These are phyloP conservation scores for Acronicta aceris DNA, from an alignment of 2,888 invertebrate genomes.

Conservation along the genomic window DNA sequence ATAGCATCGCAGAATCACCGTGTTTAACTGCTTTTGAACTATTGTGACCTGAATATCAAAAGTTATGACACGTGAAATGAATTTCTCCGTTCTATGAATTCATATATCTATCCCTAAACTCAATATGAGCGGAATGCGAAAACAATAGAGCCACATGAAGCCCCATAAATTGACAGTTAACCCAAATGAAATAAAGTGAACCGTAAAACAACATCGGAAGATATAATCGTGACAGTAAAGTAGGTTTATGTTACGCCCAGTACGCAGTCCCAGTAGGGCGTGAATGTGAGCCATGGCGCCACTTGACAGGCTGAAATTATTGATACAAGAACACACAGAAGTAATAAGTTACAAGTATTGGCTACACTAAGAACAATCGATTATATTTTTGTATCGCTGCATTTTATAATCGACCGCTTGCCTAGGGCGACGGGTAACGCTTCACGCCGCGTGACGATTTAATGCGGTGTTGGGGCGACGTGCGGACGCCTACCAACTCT, in stretches of 20 bases:
- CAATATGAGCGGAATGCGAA: conserved; percentile 25
- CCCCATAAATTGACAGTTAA: conserved; percentile 45
- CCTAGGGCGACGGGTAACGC: conserved; percentile 8
- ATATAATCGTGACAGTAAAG: conserved; percentile 53
- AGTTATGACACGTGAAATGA: conserved; percentile 41
- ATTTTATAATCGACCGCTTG: background rate
- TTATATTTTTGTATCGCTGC: background rate
- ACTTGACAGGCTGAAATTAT: background rate
- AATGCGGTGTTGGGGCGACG: conserved; percentile 45
- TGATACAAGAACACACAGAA: too few species aligned
- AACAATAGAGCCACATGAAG: conserved; percentile 31
- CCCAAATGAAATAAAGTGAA: conserved; percentile 50
- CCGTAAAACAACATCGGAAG: conserved; percentile 46
- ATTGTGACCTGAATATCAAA: conserved; percentile 31
- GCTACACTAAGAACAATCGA: too few species aligned
- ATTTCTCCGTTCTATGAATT: conserved; percentile 24
- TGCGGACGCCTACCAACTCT: conserved; percentile 65
- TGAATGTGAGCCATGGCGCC: background rate
- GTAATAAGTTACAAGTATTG: too few species aligned
- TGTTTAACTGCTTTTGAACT: conserved; percentile 18
- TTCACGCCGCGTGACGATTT: conserved; percentile 47
- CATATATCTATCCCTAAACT: conserved; percentile 22
- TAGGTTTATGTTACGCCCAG: conserved; percentile 55
- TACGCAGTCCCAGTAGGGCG: background rate
- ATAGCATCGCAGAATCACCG: conserved; percentile 1